Percentiles rank a stretch among this genome's conserved stretches.
Evolutionary conservation across 2,888 invertebrate genomes (phyloP).

Genomic region (Tenthredo mesomela): DNA sequence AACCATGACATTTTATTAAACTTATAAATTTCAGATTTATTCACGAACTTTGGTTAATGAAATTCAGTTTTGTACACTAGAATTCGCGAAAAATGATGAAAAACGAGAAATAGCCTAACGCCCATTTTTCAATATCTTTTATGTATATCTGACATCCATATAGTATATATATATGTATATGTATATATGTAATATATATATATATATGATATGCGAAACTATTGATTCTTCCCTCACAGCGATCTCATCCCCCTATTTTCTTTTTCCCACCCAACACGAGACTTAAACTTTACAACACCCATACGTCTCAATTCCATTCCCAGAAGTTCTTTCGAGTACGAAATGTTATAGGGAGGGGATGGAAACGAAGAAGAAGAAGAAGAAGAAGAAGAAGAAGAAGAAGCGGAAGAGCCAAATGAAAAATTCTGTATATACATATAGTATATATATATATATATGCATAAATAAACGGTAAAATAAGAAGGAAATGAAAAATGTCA

Average conservation of each 20-base stretch:
- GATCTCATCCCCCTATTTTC: constrained; percentile 49
- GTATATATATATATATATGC: not conserved
- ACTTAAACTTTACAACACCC: constrained; percentile 63
- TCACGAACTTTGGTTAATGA: not conserved
- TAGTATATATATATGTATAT: not conserved
- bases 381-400: not conserved
- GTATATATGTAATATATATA: too few relatives aligned
- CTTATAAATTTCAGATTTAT: not conserved
- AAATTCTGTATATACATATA: not conserved
- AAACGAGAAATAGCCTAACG: not conserved
- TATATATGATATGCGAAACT: constrained; percentile 2
- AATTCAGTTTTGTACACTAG: not conserved
- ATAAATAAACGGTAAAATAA: not conserved
- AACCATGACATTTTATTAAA: not conserved
- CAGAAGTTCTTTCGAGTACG: constrained; percentile 57
- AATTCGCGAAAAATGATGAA: not conserved
- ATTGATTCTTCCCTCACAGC: constrained; percentile 55
- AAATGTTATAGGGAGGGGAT: not conserved
- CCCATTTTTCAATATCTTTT: not conserved
- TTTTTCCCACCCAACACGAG: constrained; percentile 54
- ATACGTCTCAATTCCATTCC: constrained; percentile 66
- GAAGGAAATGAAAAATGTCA: not conserved
- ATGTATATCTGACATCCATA: not conserved
- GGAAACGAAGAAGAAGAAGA: not conserved
- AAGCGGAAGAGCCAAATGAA: not conserved